Evolutionary conservation across 2,113 vertebrate genomes (phyloP), one percentile per base, ranked within the genome.

Genomic region (Clarias gariepinus): DNA sequence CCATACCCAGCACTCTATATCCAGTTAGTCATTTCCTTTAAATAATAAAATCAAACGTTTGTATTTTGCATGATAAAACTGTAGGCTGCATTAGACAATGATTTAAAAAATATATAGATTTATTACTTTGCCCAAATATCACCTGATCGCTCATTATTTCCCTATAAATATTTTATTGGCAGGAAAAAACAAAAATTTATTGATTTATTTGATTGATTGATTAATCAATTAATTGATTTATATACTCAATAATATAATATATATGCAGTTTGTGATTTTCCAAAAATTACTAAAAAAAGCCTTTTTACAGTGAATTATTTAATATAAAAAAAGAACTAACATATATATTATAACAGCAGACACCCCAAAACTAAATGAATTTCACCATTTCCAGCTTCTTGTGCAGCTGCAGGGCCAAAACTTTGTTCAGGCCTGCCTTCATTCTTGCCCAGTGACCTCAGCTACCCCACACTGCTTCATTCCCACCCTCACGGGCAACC

Each of bases 361-460:
- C 53, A 57, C 47, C 3, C 2, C 2, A 11, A 73, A 36, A 61
- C 8, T 33, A 61, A 25, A 63, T n/a, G 21, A 64, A 82, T 41
- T 53, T 53, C 41, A 66, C 15, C 53, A 10, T 83, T 71, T 68
- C n/a, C 15, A 7, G 19, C 28, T 57, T 25, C 52, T 23, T 57
- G 63, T 79, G 47, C 84, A 78, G 63, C 33, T 58, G 61, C 63
- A 80, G 55, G 41, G 76, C 61, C 52, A 36, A 66, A 28, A 69
- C 61, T 85, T 64, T 66, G 77, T 85, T 85, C 53, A 77, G 83
- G 58, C 83, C 83, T 64, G 71, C 64, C 33, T 41, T 78, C 36
- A n/a, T 78, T 85, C 60, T 85, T 85, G 60, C 61, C 52, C 79
- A 33, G 76, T 69, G 76, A 86, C 63, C 63, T 86, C 76, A 80